Conservation (phyloP, 2,113 vertebrate species). For the Globicephala melas region DNA sequence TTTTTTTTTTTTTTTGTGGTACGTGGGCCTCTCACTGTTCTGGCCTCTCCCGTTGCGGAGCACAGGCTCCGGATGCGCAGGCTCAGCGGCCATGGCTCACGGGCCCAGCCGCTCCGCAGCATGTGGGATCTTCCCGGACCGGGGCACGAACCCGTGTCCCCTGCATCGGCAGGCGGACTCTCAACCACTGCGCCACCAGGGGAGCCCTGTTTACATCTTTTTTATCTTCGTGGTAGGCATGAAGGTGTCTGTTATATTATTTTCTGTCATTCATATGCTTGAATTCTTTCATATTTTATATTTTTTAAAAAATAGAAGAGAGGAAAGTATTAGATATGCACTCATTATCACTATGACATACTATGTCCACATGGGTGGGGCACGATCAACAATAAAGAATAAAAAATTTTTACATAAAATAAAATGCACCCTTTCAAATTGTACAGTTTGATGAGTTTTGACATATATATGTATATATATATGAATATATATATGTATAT, state of each 20-base stretch:
- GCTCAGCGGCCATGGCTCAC: too few species aligned
- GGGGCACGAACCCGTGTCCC: too few species aligned
- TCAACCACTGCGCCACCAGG: too few species aligned
- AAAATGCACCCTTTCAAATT: not conserved
- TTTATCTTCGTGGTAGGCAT: not conserved
- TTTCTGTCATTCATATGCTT: conserved; percentile 25
- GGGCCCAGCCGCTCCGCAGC: too few species aligned
- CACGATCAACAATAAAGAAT: not conserved
- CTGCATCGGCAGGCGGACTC: too few species aligned
- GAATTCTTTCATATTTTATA: conserved; percentile 34
- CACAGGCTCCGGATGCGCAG: too few species aligned
- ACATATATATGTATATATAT: not conserved
- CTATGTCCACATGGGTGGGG: not conserved
- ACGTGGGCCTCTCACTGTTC: too few species aligned
- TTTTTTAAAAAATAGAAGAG: not conserved
- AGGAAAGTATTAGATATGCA: not conserved
- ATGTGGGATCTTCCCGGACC: too few species aligned
- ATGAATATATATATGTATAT: not conserved
- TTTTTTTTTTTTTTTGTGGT: too few species aligned
- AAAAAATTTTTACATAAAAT: not conserved
- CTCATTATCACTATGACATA: not conserved
- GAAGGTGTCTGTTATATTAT: not conserved
- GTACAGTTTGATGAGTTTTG: not conserved
- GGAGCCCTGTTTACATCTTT: not conserved
- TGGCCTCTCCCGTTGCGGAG: too few species aligned